These are phyloP conservation scores for Zoanthus sansibaricus DNA, from an alignment of 92 coral and sea anemone genomes.

Conservation along the genomic window DNA sequence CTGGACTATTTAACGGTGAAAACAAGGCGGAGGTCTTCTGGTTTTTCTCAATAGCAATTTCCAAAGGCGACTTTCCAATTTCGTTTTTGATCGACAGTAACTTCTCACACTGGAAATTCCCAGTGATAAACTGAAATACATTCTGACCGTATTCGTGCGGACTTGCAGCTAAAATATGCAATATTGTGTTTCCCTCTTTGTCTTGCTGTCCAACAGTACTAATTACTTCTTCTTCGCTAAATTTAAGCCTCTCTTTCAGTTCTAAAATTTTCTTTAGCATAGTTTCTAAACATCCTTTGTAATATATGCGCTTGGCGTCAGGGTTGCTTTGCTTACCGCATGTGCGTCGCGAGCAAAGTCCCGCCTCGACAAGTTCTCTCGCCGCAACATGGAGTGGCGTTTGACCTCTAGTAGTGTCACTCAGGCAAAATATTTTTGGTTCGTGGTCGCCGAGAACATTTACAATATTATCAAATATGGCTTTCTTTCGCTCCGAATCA, in stretches of 20 bases:
- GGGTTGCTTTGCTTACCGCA: constrained; percentile 54
- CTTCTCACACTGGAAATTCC: constrained; percentile 34
- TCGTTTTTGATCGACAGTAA: constrained; percentile 48
- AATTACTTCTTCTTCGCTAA: constrained; percentile 39
- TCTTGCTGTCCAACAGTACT: constrained; percentile 53
- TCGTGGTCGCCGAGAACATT: constrained; percentile 49
- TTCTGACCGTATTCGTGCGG: constrained; percentile 45
- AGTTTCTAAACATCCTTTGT: constrained; percentile 63
- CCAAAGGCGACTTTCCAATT: constrained; percentile 24
- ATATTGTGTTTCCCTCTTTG: constrained; percentile 58
- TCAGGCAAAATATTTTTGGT: constrained; percentile 51
- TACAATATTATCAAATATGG: constrained; percentile 63
- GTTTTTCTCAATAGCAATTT: constrained; percentile 31
- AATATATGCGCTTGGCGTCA: constrained; percentile 52
- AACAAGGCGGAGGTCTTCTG: constrained; percentile 27
- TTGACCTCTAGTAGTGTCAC: constrained; percentile 45
- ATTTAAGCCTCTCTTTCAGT: constrained; percentile 43
- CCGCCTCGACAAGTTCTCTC: constrained; percentile 56
- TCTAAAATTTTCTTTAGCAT: constrained; percentile 61
- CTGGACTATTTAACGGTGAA: constrained; percentile 38
- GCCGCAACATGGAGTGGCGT: constrained; percentile 68
- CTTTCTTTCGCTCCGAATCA: constrained; percentile 48
- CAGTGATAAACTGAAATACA: constrained; percentile 52
- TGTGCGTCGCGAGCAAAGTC: constrained; percentile 45
- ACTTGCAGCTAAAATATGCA: constrained; percentile 57